phyloP scores from a whole-genome alignment of 2,888 invertebrate genomes.

The Nomada lathburiana region DNA sequence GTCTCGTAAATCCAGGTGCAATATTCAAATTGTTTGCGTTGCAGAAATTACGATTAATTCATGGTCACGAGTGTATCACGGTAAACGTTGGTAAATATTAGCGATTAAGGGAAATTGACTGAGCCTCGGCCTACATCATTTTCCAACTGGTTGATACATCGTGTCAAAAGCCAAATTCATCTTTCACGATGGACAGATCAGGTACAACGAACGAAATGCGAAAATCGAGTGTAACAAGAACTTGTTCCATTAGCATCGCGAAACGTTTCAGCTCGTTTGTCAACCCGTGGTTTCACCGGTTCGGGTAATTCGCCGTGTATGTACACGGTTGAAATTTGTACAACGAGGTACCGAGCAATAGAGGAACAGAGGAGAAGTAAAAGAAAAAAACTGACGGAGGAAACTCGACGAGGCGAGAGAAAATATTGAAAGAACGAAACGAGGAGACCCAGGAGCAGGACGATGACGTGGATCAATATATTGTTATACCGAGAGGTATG shows the following conservation, averaged over 20 bases:
- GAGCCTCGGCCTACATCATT: not conserved
- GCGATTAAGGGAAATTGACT: constrained; percentile 26
- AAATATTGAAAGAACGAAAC: constrained; percentile 30
- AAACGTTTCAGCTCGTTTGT: constrained; percentile 54
- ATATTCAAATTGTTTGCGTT: not conserved
- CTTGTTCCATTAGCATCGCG: constrained; percentile 49
- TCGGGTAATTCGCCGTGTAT: constrained; percentile 22
- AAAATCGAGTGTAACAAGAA: constrained; percentile 20
- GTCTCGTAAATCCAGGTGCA: not conserved
- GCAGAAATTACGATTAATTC: not conserved
- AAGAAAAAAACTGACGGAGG: not conserved
- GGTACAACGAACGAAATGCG: not conserved
- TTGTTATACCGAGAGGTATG: not conserved
- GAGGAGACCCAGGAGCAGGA: not conserved
- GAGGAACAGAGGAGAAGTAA: not conserved
- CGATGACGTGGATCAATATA: constrained; percentile 16
- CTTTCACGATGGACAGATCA: constrained; percentile 18
- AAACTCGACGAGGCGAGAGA: not conserved
- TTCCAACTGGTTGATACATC: constrained; percentile 15
- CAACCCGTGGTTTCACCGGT: constrained; percentile 40
- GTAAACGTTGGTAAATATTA: constrained; percentile 23
- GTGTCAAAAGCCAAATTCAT: constrained; percentile 43
- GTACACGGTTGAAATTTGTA: constrained; percentile 16
- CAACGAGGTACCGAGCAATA: not conserved
- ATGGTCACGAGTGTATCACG: not conserved